Evolutionary conservation across 1,140 invertebrate genomes (phyloP).

Genomic region (Calycopis cecrops): DNA sequence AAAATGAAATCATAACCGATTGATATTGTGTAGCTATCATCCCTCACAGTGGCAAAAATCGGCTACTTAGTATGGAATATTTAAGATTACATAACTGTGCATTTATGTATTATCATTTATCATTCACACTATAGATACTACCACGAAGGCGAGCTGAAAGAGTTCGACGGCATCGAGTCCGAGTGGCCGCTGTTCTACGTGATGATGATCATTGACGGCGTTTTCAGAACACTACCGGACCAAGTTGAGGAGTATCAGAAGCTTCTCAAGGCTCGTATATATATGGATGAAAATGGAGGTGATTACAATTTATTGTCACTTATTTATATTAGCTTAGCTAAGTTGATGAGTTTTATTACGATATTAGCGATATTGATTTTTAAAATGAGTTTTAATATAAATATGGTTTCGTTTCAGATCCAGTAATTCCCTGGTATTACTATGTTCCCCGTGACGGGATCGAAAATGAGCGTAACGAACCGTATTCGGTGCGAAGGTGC

Average conservation of each 20-base stretch:
- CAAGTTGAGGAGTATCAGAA: constrained; percentile 95
- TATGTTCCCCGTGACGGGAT: constrained; percentile 90
- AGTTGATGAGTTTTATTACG: no score
- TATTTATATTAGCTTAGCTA: no score
- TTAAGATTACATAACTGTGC: no score
- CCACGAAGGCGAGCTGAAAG: constrained; percentile 82
- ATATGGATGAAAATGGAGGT: constrained; percentile 88
- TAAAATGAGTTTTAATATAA: no score
- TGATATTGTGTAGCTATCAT: no score
- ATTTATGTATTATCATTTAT: no score
- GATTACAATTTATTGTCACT: constrained; percentile 20
- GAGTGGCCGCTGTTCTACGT: constrained; percentile 99
- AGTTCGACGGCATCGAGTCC: constrained; percentile 97
- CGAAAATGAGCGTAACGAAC: constrained; percentile 83
- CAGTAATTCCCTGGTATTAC: constrained; percentile 90
- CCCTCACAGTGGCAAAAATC: no score
- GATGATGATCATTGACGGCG: constrained; percentile 96
- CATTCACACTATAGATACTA: constrained; percentile 67
- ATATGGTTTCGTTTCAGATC: constrained; percentile 76
- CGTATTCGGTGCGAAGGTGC: constrained; percentile 80
- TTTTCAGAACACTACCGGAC: constrained; percentile 91
- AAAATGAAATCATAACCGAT: no score
- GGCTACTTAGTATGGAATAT: no score
- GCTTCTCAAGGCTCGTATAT: constrained; percentile 85
- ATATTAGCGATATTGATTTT: no score